phyloP scores from a whole-genome alignment of 2,797 vertebrate species.

The Alca torda region DNA sequence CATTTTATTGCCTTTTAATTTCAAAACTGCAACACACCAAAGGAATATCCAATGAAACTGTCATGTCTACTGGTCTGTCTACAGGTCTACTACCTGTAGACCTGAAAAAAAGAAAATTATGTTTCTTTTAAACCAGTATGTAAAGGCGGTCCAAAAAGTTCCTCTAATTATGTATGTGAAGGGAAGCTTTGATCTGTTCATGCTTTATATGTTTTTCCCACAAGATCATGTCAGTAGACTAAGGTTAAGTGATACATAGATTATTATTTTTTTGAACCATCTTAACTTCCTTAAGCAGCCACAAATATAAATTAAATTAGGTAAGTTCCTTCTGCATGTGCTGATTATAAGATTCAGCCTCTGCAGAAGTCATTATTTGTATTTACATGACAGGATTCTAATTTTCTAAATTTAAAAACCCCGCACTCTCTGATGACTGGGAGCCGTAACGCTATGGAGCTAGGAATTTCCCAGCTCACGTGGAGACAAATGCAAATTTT shows the following conservation, averaged over 20 bases:
- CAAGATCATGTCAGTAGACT: constrained; percentile 1
- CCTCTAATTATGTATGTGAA: constrained; percentile 14
- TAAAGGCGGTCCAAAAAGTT: background rate
- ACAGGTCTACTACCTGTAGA: background rate
- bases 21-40: background rate
- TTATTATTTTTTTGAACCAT: background rate
- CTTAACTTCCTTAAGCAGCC: constrained; percentile 17
- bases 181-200: constrained; percentile 20
- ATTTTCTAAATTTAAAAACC: background rate
- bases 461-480: background rate
- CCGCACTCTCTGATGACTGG: background rate
- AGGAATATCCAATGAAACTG: background rate
- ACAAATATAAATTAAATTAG: constrained; percentile 21
- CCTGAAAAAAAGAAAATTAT: background rate
- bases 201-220: background rate
- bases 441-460: background rate
- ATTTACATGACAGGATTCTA: background rate
- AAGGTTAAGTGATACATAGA: background rate
- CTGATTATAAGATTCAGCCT: background rate
- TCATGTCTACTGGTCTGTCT: no score
- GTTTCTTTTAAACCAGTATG: background rate
- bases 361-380: background rate
- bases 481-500: background rate
- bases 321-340: background rate
- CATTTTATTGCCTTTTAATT: background rate